Evolutionary conservation across 2,113 vertebrate genomes (phyloP).

Genomic region (Odontophorus gujanensis): DNA sequence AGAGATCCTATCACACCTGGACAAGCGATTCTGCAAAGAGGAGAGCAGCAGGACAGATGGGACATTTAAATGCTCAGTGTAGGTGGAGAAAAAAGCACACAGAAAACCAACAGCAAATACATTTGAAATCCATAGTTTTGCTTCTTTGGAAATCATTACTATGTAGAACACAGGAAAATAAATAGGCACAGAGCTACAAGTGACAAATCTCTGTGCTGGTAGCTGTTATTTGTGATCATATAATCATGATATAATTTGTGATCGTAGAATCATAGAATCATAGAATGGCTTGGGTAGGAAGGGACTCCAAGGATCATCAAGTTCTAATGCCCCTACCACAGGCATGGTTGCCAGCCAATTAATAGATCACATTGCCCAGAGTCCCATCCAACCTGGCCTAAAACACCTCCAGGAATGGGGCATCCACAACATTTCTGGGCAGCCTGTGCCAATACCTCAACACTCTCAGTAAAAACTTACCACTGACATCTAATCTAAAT

Average conservation of each 20-base stretch:
- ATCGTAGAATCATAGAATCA: not conserved
- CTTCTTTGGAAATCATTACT: not conserved
- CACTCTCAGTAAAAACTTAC: no score
- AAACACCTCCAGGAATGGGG: no score
- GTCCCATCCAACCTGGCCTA: no score
- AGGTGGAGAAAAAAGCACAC: not conserved
- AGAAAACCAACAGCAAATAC: not conserved
- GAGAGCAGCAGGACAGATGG: not conserved
- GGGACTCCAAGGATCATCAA: no score
- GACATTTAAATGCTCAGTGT: not conserved
- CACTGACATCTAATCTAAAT: no score
- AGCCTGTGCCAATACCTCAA: no score
- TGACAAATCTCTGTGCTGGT: not conserved
- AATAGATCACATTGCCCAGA: no score
- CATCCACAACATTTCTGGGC: no score
- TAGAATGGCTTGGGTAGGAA: no score
- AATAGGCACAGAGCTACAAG: not conserved
- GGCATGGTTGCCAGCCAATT: no score
- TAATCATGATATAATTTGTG: not conserved
- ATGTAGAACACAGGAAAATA: not conserved
- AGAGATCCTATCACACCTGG: not conserved
- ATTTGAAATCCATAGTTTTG: not conserved
- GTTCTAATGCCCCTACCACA: no score
- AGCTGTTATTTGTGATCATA: not conserved
- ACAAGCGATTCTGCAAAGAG: not conserved